Base-by-base conservation (phyloP, 1,140 invertebrate genomes). In the Metaphire vulgaris region DNA sequence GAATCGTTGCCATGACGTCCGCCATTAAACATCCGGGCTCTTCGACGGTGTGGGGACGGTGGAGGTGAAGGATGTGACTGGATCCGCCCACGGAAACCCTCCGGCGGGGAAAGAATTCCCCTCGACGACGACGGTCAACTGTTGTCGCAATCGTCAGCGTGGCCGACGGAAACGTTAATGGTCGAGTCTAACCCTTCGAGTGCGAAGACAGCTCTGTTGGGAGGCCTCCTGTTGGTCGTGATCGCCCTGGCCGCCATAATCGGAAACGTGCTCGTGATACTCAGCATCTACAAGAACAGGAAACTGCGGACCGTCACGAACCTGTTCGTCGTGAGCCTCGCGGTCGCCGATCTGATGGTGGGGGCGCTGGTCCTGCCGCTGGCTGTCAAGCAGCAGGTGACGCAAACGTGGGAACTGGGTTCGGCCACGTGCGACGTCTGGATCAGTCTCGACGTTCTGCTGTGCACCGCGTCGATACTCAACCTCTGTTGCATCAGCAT, bases 381-480 rank as follows among this genome's bases (percentile, higher is more conserved):
- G 15, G 89, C 88, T 1, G 87, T 90, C 79, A 72, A 71, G 41
- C 56, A 72, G 21, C 70, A 81, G 69, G 21, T 82, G 33, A 73
- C 67, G 65, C 72, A 68, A 16, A 72, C 33, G 33, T 78, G 75
- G 75, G 28, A 34, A n/a, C 64, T 76, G 2, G 90, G 78, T 94
- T 95, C 77, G 92, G 93, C 72, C 88, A 90, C 94, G 79, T 96
- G 94, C 86, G 92, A 95, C 66, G 30, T 81, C 15, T 82, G 75
- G 76, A 77, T 81, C 14, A 77, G 74, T 28, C 78, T 76, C 31
- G 81, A 82, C 72, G 80, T 81, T 12, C 65, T 81, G 41, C 64
- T 80, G 16, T 81, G 81, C 70, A 81, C 81, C 0, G 78, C 80
- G 1, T 79, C 77, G 2, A 81, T 81, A 70, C 69, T 81, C 1